These are phyloP conservation scores for Latrodectus hesperus DNA, from an alignment of 2,888 invertebrate genomes.

Conservation along the genomic window DNA sequence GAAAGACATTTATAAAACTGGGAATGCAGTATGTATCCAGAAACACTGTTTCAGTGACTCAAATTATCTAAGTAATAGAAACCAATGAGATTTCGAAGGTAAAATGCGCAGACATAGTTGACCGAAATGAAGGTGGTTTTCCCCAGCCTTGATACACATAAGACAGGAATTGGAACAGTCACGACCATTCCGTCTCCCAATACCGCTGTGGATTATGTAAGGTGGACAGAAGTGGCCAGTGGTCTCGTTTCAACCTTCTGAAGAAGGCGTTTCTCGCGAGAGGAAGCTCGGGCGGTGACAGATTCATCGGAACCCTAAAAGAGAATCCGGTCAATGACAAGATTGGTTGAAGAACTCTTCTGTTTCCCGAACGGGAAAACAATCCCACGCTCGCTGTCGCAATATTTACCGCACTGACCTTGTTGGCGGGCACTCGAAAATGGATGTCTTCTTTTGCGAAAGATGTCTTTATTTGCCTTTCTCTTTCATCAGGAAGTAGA, in stretches of 20 bases:
- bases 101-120: not conserved
- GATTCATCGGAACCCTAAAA: not conserved
- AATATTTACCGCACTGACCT: constrained; percentile 21
- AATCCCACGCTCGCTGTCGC: constrained; percentile 17
- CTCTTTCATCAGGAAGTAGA: not conserved
- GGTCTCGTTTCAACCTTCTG: not conserved
- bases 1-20: too few species aligned
- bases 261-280: not conserved
- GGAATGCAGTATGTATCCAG: too few species aligned
- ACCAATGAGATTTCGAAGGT: not conserved
- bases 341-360: not conserved
- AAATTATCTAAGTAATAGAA: too few species aligned
- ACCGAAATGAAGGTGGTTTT: not conserved
- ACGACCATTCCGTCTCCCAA: not conserved
- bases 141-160: not conserved
- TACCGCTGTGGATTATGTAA: too few species aligned
- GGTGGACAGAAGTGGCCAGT: too few species aligned
- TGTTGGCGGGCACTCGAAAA: not conserved
- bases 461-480: not conserved
- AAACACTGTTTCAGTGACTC: too few species aligned
- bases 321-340: constrained; percentile 3
- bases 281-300: not conserved
- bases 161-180: not conserved
- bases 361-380: constrained; percentile 7
- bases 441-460: not conserved